Evolutionary conservation across 2,797 vertebrate species (phyloP).

Genomic region (Sebastes itinus): DNA sequence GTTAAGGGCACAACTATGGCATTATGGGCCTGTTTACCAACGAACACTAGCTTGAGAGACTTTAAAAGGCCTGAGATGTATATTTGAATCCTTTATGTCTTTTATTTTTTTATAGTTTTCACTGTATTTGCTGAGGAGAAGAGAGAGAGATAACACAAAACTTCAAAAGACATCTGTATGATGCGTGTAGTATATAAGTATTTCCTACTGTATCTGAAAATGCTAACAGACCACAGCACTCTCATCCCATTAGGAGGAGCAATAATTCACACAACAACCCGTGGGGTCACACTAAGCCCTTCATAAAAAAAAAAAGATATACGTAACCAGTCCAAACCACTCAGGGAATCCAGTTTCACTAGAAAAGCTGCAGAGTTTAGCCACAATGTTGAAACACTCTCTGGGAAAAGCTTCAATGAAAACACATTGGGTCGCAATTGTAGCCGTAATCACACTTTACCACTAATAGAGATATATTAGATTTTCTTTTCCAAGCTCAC

Average conservation of each 20-base stretch:
- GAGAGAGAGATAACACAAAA: no score
- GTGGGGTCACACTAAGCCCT: not conserved
- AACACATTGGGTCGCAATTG: not conserved
- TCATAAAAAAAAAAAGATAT: not conserved
- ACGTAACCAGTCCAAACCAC: not conserved
- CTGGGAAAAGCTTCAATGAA: not conserved
- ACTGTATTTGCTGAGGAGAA: no score
- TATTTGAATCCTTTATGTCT: no score
- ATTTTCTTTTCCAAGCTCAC: not conserved
- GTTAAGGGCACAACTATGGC: no score
- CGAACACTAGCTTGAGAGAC: no score
- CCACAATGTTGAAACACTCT: not conserved
- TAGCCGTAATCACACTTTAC: not conserved
- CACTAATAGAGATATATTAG: not conserved
- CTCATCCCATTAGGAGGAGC: not conserved
- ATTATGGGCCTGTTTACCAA: no score
- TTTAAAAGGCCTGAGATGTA: no score
- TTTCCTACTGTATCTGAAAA: not conserved
- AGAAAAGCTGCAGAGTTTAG: not conserved
- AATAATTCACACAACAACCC: not conserved
- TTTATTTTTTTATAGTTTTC: no score
- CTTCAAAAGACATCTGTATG: no score
- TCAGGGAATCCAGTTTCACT: not conserved
- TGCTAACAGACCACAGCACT: not conserved
- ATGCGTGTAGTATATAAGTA: no score